Evolutionary conservation across 2,888 invertebrate genomes (phyloP), one percentile per base, ranked within the genome.

Genomic region (Eupithecia dodoneata): DNA sequence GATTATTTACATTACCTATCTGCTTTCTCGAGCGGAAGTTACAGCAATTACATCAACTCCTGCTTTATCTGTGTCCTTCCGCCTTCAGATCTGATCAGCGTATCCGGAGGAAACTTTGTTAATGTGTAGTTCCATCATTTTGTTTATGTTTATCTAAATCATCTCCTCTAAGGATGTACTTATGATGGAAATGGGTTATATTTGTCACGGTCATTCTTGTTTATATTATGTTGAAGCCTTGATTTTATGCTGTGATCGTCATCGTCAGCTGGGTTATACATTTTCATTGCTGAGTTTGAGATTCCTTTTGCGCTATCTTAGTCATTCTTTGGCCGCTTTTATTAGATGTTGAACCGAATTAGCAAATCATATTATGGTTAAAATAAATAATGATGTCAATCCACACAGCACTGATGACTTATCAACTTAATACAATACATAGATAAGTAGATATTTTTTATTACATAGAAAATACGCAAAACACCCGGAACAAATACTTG

Each of bases 31-130:
- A 52, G n/a, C 42, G 73, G 73, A 73, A 67, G 55, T 73, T 67
- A 67, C 6, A 67, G 73, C 52, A 73, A 67, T 73, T 73, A 73
- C 69, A 45, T 15, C 30, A 30, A 74, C 55, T 52, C 18, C 42
- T 69, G 49, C n/a, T 69, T 10, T 18, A 10, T 44, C 73, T 55
- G 42, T 52, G 72, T 30, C 30, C 30, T 77, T 74, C 75, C 74
- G 59, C 45, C 15, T 52, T 63, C 72, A 77, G 77, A 63, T 63
- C n/a, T 63, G 63, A 63, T 79, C 79, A 73, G 30, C 67, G 66
- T 76, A 73, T 76, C 79, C 78, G 70, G 9, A 30, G 52, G 63
- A 63, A 63, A 63, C 63, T 63, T 63, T 63, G 63, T 63, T 30
- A 63, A 63, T 63, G 63, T 30, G 59, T 59, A 59, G 59, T 59